Percentiles rank a stretch among this genome's conserved stretches.
phyloP scores from a whole-genome alignment of 2,888 invertebrate genomes.

The Caenorhabditis uteleia region DNA sequence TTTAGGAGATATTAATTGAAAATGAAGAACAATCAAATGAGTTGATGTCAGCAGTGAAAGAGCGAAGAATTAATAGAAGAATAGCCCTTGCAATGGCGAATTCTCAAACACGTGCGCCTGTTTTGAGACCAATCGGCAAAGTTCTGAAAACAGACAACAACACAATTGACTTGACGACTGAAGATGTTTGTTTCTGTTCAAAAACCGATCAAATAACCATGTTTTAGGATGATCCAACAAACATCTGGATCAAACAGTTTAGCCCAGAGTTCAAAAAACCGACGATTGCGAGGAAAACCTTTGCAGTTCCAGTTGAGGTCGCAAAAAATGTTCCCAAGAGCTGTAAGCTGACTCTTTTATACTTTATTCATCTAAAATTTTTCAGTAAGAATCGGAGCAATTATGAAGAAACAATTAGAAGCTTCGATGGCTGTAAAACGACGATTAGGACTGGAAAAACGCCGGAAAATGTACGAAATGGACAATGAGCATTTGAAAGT shows the following conservation, averaged over 20 bases:
- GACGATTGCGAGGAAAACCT: neutral
- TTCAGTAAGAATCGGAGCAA: conserved; percentile 12
- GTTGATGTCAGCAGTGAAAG: neutral
- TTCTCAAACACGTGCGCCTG: neutral
- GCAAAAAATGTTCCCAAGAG: conserved; percentile 25
- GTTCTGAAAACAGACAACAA: conserved; percentile 9
- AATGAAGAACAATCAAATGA: conserved; percentile 8
- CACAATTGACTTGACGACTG: conserved; percentile 32
- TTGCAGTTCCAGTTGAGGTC: conserved; percentile 12
- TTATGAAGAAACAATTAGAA: conserved; percentile 26
- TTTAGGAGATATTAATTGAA: conserved; percentile 12
- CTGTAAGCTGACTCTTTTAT: conserved; percentile 15
- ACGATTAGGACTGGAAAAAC: conserved; percentile 31
- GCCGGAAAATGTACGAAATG: conserved; percentile 30
- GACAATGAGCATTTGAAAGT: conserved; percentile 40
- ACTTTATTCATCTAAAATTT: neutral
- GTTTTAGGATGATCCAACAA: conserved; percentile 31
- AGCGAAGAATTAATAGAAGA: conserved; percentile 3
- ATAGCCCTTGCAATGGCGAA: conserved; percentile 4
- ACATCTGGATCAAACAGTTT: conserved; percentile 31
- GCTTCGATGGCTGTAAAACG: conserved; percentile 21
- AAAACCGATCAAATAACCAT: no score
- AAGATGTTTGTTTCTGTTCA: no score
- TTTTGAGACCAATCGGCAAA: conserved; percentile 5
- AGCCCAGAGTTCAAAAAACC: conserved; percentile 5